These are phyloP conservation scores for Sesia bembeciformis DNA, from an alignment of 2,888 invertebrate species.

Conservation along the genomic window DNA sequence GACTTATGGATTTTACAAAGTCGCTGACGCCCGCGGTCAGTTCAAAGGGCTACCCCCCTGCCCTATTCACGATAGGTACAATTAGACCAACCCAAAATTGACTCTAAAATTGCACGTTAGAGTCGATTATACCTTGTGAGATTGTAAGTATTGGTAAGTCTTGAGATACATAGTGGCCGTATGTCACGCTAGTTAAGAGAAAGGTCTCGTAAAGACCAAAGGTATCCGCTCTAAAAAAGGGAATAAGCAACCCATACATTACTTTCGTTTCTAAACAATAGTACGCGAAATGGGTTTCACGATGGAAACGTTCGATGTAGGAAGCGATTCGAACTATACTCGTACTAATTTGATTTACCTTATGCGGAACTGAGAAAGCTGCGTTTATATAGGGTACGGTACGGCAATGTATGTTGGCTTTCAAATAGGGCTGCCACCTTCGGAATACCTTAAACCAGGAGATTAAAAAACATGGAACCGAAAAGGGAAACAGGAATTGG, in stretches of 20 bases:
- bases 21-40: conserved; percentile 48
- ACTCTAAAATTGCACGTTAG: neutral
- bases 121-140: neutral
- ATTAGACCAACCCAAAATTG: neutral
- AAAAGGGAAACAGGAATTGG: too few species aligned
- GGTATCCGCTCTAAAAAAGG: conserved; percentile 52
- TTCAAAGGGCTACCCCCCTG: conserved; percentile 49
- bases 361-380: conserved; percentile 45
- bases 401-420: conserved; percentile 23
- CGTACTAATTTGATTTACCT: conserved; percentile 58
- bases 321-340: conserved; percentile 39
- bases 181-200: conserved; percentile 31
- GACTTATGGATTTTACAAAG: conserved; percentile 7
- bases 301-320: conserved; percentile 42
- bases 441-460: too few species aligned
- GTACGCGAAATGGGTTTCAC: conserved; percentile 15
- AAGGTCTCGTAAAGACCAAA: conserved; percentile 36
- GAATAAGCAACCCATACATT: conserved; percentile 37
- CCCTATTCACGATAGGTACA: conserved; percentile 20
- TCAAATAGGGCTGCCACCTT: neutral
- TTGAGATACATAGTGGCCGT: conserved; percentile 27
- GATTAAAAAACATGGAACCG: too few species aligned
- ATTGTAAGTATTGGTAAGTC: conserved; percentile 9
- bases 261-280: conserved; percentile 35
- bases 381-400: conserved; percentile 35